A percentile compares a stretch with the other conserved stretches of the same genome.
These are phyloP conservation scores for Rhagologus leucostigma DNA, from an alignment of 2,113 vertebrate genomes.

Conservation along the genomic window DNA sequence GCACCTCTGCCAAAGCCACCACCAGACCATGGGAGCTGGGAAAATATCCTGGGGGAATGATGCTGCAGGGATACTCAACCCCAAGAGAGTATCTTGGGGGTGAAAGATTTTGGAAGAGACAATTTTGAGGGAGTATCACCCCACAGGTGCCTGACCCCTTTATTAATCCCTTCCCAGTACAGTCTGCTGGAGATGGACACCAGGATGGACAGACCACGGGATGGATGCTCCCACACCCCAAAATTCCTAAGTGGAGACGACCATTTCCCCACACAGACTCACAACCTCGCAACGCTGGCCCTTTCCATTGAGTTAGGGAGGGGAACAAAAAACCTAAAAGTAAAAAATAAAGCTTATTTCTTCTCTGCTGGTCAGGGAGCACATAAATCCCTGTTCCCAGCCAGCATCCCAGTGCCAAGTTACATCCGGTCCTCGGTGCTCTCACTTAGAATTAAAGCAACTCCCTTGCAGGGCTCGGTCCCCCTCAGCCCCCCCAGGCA, in stretches of 20 bases:
- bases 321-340: neutral
- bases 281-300: fast-evolving
- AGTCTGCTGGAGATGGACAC: neutral
- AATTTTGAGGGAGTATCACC: neutral
- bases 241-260: neutral
- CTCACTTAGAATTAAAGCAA: neutral
- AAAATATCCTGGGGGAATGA: neutral
- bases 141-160: neutral
- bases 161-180: neutral
- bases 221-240: neutral
- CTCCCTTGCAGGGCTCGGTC: neutral
- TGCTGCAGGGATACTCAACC: neutral
- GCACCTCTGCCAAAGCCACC: neutral
- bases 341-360: neutral
- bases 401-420: neutral
- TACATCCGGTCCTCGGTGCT: neutral
- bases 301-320: neutral
- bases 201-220: neutral
- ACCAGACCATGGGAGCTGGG: neutral
- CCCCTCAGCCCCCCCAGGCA: neutral
- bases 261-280: neutral
- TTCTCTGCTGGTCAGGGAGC: neutral
- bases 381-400: neutral
- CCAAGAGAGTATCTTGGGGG: neutral
- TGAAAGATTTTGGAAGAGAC: neutral